These are phyloP conservation scores for Oscheius sp. DNA, from an alignment of 2,888 invertebrate species.

Conservation along the genomic window DNA sequence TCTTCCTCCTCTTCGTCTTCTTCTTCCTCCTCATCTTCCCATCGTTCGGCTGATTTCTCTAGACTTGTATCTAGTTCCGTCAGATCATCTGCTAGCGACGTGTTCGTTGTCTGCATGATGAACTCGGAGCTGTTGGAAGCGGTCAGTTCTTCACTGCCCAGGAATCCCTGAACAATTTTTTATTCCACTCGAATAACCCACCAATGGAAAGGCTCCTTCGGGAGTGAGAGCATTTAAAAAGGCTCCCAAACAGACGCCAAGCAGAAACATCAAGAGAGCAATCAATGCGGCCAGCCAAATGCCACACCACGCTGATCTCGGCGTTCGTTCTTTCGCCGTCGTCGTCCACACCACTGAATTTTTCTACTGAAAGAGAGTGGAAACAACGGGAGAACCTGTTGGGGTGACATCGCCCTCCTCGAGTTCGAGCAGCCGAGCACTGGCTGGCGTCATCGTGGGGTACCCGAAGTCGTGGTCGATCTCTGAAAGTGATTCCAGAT, in stretches of 20 bases:
- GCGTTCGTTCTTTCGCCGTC: background rate
- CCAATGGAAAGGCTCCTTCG: slow-evolving; percentile 40
- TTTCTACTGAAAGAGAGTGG: background rate
- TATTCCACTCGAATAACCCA: slow-evolving; percentile 11
- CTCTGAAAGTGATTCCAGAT: background rate
- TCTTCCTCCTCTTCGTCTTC: slow-evolving; percentile 9
- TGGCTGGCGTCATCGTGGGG: slow-evolving; percentile 16
- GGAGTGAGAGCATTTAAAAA: slow-evolving; percentile 47
- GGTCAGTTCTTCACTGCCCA: background rate
- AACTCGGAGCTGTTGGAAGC: background rate
- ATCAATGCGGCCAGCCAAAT: slow-evolving; percentile 25
- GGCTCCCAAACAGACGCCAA: slow-evolving; percentile 55
- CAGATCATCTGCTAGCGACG: slow-evolving; percentile 8
- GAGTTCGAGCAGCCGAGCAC: slow-evolving; percentile 28
- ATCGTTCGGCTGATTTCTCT: background rate
- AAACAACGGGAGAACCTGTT: slow-evolving; percentile 3
- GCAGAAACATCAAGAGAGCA: slow-evolving; percentile 46
- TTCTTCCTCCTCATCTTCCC: slow-evolving; percentile 7
- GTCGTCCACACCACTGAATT: slow-evolving; percentile 27
- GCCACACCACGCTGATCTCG: slow-evolving; percentile 1
- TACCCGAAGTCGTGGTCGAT: background rate
- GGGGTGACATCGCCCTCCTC: slow-evolving; percentile 18
- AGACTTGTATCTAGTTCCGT: background rate
- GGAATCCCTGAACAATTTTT: slow-evolving; percentile 11
- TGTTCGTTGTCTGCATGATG: background rate